Evolutionary conservation across 2,888 invertebrate genomes (phyloP), one percentile per base, ranked within the genome.

Genomic region (Eurytoma californica): DNA sequence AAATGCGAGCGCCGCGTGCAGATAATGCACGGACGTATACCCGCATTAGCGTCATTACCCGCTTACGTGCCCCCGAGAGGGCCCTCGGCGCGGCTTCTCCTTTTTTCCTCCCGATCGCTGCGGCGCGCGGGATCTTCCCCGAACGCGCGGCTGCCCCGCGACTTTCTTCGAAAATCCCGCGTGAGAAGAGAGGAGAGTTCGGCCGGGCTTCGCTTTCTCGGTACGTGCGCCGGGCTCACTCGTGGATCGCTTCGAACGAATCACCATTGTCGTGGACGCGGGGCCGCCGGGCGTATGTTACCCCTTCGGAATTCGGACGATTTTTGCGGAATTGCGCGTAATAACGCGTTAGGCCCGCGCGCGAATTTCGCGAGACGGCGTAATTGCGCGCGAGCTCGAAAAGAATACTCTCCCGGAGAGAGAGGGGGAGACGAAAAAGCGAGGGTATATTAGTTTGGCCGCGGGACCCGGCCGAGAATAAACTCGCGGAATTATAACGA

Each of bases 1-100:
- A 79, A 75, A 72, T 53, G 58, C 58, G 83, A 83, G 82, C 86
- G 89, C 89, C 86, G 89, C 89, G 89, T 89, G 89, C 89, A 88
- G 89, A 87, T 89, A 89, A 89, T 89, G 81, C 84, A 82, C 82
- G 68, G 82, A 13, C 16, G 24, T 53, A 74, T 76, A 69, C 66
- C 74, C 80, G 84, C 85, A 87, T 88, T 86, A 86, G 86, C 86
- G 87, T 87, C 85, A 88, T 88, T 88, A 89, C 84, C 82, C 83
- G 83, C 83, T 87, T 86, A 86, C 84, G 86, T 85, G 81, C 84
- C 80, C 53, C 58, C 65, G 80, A 83, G 82, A 30, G 3, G 39
- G 39, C 55, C 83, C 83, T 82, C 13, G 3, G 20, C 4, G 57
- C 24, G 5, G 14, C 47, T 66, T 53, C 67, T 4, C 80, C 79